Percentiles rank a stretch among this genome's conserved stretches.
phyloP scores from a whole-genome alignment of 2,113 vertebrate genomes.

The Zonotrichia leucophrys region DNA sequence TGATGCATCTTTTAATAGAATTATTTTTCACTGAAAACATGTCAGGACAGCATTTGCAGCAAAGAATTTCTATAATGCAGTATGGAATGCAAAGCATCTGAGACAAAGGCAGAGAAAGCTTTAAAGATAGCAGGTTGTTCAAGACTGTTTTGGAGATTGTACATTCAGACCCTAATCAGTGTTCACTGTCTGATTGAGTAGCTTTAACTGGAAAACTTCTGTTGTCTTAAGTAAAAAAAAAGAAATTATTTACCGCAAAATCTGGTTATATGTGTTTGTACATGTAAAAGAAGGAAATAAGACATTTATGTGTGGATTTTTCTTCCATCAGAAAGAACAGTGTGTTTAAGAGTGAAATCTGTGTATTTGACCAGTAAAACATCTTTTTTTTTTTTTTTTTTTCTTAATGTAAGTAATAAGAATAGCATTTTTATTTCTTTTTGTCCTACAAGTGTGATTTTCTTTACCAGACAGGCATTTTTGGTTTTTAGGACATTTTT shows the following conservation, averaged over 20 bases:
- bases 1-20: not conserved
- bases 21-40: conserved; percentile 6
- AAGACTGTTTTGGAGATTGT: not conserved
- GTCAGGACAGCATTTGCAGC: not conserved
- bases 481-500: not conserved
- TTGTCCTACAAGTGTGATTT: not conserved
- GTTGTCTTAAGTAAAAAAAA: not conserved
- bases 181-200: not conserved
- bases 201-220: not conserved
- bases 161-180: not conserved
- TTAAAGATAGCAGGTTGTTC: not conserved
- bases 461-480: not conserved
- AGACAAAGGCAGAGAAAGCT: not conserved
- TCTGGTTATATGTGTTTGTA: not conserved
- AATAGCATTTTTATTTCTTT: not conserved
- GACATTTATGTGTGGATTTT: not conserved
- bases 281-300: not conserved
- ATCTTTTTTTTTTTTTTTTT: not conserved
- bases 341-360: not conserved
- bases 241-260: not conserved
- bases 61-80: not conserved
- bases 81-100: not conserved
- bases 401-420: not conserved
- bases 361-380: not conserved
- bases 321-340: not conserved